Percentiles rank a stretch among this genome's conserved stretches.
These are phyloP conservation scores for Myotis planiceps DNA, from an alignment of 2,797 vertebrate genomes.

Conservation along the genomic window DNA sequence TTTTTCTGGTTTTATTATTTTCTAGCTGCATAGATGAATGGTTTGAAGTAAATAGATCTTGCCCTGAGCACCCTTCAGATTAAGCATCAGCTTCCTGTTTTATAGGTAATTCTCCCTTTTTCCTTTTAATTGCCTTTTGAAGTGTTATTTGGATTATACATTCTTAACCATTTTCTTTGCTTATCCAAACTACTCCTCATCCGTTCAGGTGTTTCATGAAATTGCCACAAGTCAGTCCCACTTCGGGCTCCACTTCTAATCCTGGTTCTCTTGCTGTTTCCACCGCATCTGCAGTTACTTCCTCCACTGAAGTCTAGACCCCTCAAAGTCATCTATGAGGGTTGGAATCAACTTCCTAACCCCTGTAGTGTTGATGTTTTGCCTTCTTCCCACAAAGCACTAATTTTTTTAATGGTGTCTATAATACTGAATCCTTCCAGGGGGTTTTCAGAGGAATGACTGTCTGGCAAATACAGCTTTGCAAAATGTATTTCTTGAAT, in stretches of 20 bases:
- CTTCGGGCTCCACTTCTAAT: not conserved
- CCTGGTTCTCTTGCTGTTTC: not conserved
- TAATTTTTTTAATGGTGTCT: not conserved
- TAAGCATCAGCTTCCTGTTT: conserved; percentile 87
- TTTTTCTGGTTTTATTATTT: conserved; percentile 73
- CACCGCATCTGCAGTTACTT: not conserved
- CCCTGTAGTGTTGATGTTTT: not conserved
- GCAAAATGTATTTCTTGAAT: not conserved
- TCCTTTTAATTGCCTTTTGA: conserved; percentile 23
- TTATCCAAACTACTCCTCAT: not conserved
- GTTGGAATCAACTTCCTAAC: not conserved
- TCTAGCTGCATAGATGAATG: conserved; percentile 96
- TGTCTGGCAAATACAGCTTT: not conserved
- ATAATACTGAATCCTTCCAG: not conserved
- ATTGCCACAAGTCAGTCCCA: not conserved
- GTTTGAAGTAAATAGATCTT: conserved; percentile 98
- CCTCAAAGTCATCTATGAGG: not conserved
- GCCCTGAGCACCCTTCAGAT: conserved; percentile 97
- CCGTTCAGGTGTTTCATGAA: not conserved
- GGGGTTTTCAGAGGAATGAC: not conserved
- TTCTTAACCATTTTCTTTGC: not conserved
- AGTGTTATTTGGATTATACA: not conserved
- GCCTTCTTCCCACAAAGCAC: not conserved
- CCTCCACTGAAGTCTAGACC: not conserved
- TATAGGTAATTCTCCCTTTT: conserved; percentile 87